Evolutionary conservation across 2,797 vertebrate genomes (phyloP).

Genomic region (Buphagus erythrorhynchus): DNA sequence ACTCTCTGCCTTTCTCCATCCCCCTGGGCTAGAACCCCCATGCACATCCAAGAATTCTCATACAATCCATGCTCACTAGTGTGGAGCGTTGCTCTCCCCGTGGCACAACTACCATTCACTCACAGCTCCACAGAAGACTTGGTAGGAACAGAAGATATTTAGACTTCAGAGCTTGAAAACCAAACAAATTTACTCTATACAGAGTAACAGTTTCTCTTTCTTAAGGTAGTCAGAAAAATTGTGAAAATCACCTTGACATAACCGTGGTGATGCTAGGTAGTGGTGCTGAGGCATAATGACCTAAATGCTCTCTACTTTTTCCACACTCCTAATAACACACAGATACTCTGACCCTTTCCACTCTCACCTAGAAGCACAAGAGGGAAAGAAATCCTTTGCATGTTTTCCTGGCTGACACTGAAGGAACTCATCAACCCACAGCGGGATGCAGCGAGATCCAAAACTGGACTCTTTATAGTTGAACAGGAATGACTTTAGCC

Average conservation of each 20-base stretch:
- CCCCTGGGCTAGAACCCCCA: neutral
- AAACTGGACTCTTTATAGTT: constrained; percentile 32
- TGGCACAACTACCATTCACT: neutral
- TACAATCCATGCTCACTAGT: neutral
- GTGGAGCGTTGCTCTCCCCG: fast-evolving
- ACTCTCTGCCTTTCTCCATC: neutral
- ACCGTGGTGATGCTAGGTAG: neutral
- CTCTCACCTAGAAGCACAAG: neutral
- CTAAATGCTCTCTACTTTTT: neutral
- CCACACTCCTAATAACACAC: neutral
- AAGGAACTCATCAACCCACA: constrained; percentile 28
- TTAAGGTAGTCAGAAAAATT: neutral
- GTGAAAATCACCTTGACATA: neutral
- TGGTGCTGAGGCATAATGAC: neutral
- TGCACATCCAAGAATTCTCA: neutral
- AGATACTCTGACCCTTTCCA: neutral
- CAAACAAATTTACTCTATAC: neutral
- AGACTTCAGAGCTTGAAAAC: neutral
- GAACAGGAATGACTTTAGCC: neutral
- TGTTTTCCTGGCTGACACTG: neutral
- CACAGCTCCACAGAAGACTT: neutral
- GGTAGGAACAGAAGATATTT: neutral
- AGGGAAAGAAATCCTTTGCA: neutral
- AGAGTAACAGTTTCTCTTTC: neutral
- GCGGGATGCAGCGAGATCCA: neutral